These are phyloP conservation scores for Julus scandinavius DNA, from an alignment of 2,888 invertebrate genomes.

Conservation along the genomic window DNA sequence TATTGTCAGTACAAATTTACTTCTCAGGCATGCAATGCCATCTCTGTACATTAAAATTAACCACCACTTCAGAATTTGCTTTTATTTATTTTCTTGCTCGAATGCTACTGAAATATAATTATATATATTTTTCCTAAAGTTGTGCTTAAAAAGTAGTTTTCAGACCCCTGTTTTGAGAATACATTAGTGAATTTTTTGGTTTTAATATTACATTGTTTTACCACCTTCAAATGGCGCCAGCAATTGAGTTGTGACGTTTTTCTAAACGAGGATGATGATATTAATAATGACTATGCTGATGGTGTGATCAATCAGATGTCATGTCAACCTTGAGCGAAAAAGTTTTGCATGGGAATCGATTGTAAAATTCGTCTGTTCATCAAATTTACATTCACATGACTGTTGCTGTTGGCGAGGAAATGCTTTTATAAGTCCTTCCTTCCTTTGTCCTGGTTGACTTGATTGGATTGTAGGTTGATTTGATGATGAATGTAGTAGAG, in stretches of 20 bases:
- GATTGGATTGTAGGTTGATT: background rate
- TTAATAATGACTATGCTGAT: too few relatives aligned
- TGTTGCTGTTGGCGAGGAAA: background rate
- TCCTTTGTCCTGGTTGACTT: background rate
- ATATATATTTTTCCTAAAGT: too few relatives aligned
- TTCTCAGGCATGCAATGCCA: too few relatives aligned
- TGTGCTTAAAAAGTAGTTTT: too few relatives aligned
- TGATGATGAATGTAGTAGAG: background rate
- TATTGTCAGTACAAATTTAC: too few relatives aligned
- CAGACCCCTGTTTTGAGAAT: too few relatives aligned
- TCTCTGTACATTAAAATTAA: too few relatives aligned
- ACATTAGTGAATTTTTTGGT: too few relatives aligned
- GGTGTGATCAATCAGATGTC: background rate
- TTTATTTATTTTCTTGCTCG: too few relatives aligned
- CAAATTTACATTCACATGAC: background rate
- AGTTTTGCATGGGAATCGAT: slow-evolving; percentile 27
- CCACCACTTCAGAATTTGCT: too few relatives aligned
- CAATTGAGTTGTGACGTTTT: background rate
- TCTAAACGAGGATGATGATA: background rate
- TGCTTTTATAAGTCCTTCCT: slow-evolving; percentile 9
- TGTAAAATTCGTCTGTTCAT: background rate
- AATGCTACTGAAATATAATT: too few relatives aligned
- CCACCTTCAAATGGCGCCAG: background rate
- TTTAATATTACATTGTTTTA: background rate
- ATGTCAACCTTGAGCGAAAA: background rate